A percentile compares a stretch with the other conserved stretches of the same genome.
phyloP scores from a whole-genome alignment of 2,888 invertebrate species.

The Smittia sp. region DNA sequence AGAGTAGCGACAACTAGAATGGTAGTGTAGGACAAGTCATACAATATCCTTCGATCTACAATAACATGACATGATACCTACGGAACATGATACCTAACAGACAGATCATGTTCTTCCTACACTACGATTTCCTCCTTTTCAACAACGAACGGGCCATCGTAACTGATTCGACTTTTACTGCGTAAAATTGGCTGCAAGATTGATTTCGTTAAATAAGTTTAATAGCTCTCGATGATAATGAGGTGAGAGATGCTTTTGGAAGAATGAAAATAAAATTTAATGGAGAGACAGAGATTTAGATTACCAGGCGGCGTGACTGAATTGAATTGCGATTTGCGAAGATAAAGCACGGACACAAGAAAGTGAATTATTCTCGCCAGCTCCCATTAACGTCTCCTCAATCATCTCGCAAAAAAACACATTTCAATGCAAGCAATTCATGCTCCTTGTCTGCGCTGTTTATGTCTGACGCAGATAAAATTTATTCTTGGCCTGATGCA shows the following conservation, averaged over 20 bases:
- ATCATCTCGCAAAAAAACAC: background rate
- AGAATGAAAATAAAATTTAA: background rate
- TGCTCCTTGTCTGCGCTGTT: background rate
- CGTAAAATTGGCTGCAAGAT: too few species aligned
- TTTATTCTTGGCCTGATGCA: constrained; percentile 11
- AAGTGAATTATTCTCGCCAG: background rate
- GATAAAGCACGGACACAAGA: background rate
- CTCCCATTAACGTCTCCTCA: background rate
- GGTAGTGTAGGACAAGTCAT: too few species aligned
- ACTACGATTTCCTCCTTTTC: too few species aligned
- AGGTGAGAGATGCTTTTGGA: background rate
- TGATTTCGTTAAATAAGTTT: background rate
- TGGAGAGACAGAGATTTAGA: background rate
- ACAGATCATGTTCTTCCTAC: too few species aligned
- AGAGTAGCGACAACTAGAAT: too few species aligned
- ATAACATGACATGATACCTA: too few species aligned
- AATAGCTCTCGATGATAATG: background rate
- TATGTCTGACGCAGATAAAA: constrained; percentile 4
- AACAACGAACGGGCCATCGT: too few species aligned
- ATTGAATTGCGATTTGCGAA: background rate
- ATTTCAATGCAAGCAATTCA: constrained; percentile 20
- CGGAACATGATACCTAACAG: too few species aligned
- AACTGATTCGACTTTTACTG: too few species aligned
- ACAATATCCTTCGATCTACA: too few species aligned
- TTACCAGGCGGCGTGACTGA: background rate